Base-by-base conservation (phyloP, 2,888 invertebrate species). In the Eupithecia abbreviata region DNA sequence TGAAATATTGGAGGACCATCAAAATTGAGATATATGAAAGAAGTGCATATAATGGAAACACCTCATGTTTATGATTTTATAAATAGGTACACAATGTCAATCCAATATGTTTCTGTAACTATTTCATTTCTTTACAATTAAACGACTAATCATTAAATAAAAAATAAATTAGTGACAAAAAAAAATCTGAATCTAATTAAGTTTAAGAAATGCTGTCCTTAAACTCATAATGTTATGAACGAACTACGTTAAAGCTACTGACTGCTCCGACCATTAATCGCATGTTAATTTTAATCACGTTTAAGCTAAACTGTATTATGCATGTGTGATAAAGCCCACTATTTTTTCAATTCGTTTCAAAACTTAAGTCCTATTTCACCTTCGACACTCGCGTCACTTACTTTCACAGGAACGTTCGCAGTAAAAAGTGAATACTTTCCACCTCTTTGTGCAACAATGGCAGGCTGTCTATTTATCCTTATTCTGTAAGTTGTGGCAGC, bases 401-500 rank as follows among this genome's bases (percentile, higher is more conserved):
- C 1, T 58, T 58, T 58, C 7, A 18, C 18, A 18, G 18, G 55
- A 55, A 55, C 7, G 18, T 9, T 55, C 18, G 18, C 18, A 1
- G 18, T 30, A 62, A 69, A 69, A 69, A 47, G 12, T 6, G 6
- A 30, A 12, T 6, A 45, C n/a, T 45, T 67, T 42, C 13, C 41
- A 45, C 7, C 30, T 41, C 70, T 13, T 13, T 51, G 41, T 70
- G 51, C 45, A 12, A 45, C 13, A 62, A 43, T 62, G 30, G 30
- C 62, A 10, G 62, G 30, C 62, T 62, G 62, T 62, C 62, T 62
- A 62, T 62, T 62, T 62, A 62, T 62, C 62, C 62, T 73, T 76
- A 66, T 73, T 76, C 65, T 7, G 58, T 47, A 69, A 71, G 71
- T 74, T 49, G 58, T 45, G 49, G 70, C 75, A 77, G 72, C 73